Conservation (phyloP, 2,888 invertebrate genomes). For the Melanargia galathea region DNA sequence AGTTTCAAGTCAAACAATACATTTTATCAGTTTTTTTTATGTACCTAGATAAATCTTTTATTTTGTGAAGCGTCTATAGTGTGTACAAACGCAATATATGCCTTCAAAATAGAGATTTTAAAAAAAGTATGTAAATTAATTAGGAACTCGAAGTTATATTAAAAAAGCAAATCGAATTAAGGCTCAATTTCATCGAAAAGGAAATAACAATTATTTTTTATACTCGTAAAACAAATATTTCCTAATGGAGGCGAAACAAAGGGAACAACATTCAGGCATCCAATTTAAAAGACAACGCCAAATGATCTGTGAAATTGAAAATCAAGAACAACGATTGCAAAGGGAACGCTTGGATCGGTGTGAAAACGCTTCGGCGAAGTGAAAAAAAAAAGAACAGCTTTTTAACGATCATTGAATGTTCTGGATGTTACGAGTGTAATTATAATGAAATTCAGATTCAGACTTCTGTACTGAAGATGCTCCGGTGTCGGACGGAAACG, state of each 20-base stretch:
- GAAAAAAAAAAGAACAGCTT: conserved; percentile 17
- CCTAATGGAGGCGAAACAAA: conserved; percentile 27
- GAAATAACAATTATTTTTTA: conserved; percentile 21
- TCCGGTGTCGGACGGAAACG: too few species aligned
- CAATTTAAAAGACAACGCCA: conserved; percentile 47
- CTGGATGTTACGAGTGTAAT: background rate
- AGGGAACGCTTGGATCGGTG: conserved; percentile 35
- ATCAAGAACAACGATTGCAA: conserved; percentile 44
- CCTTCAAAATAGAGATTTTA: too few species aligned
- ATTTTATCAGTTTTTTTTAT: too few species aligned
- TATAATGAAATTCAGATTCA: too few species aligned
- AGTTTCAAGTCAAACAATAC: too few species aligned
- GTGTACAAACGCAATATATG: too few species aligned
- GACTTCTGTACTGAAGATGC: too few species aligned
- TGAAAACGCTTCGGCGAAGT: conserved; percentile 22
- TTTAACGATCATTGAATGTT: conserved; percentile 7
- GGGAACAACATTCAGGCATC: conserved; percentile 30
- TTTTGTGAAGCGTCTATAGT: too few species aligned
- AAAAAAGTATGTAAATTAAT: too few species aligned
- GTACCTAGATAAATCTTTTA: too few species aligned
- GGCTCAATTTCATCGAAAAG: conserved; percentile 9
- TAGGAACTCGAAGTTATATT: too few species aligned
- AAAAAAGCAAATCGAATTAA: background rate
- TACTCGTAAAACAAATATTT: conserved; percentile 19
- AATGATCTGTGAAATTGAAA: conserved; percentile 63